Conservation (phyloP, 2,113 vertebrate species). For the Crotophaga sulcirostris region DNA sequence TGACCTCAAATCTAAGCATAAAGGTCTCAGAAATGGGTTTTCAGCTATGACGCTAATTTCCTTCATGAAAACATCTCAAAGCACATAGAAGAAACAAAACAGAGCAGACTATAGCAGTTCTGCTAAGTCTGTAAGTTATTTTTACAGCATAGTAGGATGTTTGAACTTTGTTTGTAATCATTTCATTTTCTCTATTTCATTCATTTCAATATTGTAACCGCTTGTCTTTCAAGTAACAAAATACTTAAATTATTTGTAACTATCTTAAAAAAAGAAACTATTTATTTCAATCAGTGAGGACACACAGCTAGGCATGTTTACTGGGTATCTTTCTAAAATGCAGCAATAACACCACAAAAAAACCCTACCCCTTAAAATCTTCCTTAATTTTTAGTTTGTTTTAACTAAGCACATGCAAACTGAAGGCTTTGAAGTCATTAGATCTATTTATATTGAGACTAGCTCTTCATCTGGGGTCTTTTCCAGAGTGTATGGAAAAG, state of each 20-base stretch:
- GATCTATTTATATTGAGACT: not conserved
- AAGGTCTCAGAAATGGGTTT: not conserved
- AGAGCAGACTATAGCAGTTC: not conserved
- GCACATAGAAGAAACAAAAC: not conserved
- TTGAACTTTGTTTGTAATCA: not conserved
- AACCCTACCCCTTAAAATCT: not conserved
- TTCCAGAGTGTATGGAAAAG: not conserved
- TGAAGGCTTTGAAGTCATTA: not conserved
- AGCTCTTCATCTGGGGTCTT: not conserved
- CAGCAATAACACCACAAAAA: not conserved
- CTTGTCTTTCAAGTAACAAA: not conserved
- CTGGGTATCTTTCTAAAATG: not conserved
- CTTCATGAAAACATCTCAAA: not conserved
- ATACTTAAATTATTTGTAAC: not conserved
- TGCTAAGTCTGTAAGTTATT: not conserved
- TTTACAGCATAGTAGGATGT: not conserved
- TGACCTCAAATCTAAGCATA: not conserved
- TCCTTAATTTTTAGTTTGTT: not conserved
- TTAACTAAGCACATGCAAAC: not conserved
- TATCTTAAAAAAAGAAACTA: not conserved
- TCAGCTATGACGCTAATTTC: not conserved
- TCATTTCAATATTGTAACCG: not conserved
- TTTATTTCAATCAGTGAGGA: not conserved
- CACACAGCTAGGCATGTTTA: not conserved
- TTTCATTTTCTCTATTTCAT: not conserved